Conservation (phyloP, 2,888 invertebrate species). For the Neoscelio sp. region DNA sequence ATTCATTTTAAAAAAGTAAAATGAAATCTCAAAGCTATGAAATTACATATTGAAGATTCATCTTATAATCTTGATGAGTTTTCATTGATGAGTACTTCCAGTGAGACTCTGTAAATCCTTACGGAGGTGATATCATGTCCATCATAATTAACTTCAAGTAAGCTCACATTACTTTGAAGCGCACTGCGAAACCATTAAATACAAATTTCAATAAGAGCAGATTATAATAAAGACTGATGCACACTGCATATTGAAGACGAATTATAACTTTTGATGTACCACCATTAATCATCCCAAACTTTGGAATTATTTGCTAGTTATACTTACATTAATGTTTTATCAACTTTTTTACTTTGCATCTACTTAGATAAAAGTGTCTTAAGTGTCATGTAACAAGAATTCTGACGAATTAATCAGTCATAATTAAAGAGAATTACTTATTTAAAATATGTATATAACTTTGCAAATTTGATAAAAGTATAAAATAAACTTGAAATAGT, state of each 20-base stretch:
- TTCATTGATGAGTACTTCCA: constrained; percentile 15
- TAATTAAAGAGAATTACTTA: too few relatives aligned
- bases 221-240: constrained; percentile 49
- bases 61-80: constrained; percentile 34
- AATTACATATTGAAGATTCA: constrained; percentile 22
- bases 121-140: constrained; percentile 50
- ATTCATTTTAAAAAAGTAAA: too few relatives aligned
- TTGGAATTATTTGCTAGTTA: constrained; percentile 10
- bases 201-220: constrained; percentile 44
- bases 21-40: constrained; percentile 27
- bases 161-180: constrained; percentile 32
- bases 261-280: constrained; percentile 31
- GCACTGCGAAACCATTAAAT: constrained; percentile 38
- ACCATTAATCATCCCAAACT: constrained; percentile 38
- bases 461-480: too few relatives aligned
- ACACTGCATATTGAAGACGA: constrained; percentile 37
- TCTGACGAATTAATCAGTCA: too few relatives aligned
- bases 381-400: too few relatives aligned
- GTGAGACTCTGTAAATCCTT: constrained; percentile 27
- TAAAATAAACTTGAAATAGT: neutral
- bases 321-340: constrained; percentile 3
- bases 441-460: too few relatives aligned
- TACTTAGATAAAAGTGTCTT: neutral
- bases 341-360: neutral
- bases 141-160: constrained; percentile 48